These are phyloP conservation scores for Odontomyia ornata DNA, from an alignment of 2,888 invertebrate species.

Conservation along the genomic window DNA sequence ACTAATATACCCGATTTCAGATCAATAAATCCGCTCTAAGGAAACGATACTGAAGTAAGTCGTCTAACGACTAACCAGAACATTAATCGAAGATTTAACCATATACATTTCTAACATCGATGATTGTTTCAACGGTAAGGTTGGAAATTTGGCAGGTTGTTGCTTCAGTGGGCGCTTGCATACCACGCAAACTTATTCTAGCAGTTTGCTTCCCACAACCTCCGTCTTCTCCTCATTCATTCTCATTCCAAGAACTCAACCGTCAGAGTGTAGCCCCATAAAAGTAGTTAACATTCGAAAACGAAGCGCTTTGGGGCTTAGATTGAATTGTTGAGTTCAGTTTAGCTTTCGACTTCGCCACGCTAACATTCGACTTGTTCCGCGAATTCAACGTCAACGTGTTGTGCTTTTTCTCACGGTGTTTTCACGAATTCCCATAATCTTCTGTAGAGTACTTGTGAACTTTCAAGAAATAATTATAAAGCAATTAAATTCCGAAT, in stretches of 20 bases:
- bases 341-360: slow-evolving; percentile 30
- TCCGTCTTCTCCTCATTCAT: background rate
- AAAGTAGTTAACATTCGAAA: slow-evolving; percentile 35
- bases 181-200: slow-evolving; percentile 24
- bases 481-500: too few relatives aligned
- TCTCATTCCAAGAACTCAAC: background rate
- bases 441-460: background rate
- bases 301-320: slow-evolving; percentile 15
- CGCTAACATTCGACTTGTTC: slow-evolving; percentile 23
- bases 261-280: slow-evolving; percentile 3
- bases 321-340: slow-evolving; percentile 13
- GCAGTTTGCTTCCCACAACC: background rate
- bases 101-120: too few relatives aligned
- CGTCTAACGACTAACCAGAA: background rate
- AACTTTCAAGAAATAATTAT: background rate
- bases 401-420: slow-evolving; percentile 21
- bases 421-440: background rate
- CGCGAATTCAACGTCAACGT: slow-evolving; percentile 2
- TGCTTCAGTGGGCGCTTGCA: slow-evolving; percentile 23
- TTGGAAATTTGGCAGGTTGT: slow-evolving; percentile 27
- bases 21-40: background rate
- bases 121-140: too few relatives aligned
- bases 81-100: too few relatives aligned
- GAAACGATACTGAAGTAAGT: background rate
- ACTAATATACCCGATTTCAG: background rate